phyloP scores from a whole-genome alignment of 2,888 invertebrate species.

The Perizoma affinitatum region DNA sequence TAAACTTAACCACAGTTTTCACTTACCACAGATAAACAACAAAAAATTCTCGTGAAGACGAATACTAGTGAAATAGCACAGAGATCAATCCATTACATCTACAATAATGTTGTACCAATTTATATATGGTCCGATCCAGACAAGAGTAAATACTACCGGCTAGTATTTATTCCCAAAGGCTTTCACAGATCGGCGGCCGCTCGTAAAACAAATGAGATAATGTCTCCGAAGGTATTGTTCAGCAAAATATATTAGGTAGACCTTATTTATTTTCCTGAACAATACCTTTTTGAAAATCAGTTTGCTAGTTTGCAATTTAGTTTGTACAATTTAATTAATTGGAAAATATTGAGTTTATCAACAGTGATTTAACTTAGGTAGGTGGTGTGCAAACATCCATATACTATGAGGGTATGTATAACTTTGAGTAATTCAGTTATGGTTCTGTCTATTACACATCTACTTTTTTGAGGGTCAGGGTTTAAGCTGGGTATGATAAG shows the following conservation, averaged over 20 bases:
- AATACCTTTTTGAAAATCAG: slow-evolving; percentile 30
- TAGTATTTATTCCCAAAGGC: slow-evolving; percentile 42
- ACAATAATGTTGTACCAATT: slow-evolving; percentile 25
- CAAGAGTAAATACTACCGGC: slow-evolving; percentile 22
- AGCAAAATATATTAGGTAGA: slow-evolving; percentile 38
- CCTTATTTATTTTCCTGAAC: too few species aligned
- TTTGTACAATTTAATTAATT: too few species aligned
- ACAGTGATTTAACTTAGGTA: too few species aligned
- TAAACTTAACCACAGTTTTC: too few species aligned
- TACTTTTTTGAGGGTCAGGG: too few species aligned
- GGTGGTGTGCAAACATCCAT: too few species aligned
- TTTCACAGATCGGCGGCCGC: slow-evolving; percentile 32
- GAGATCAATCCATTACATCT: slow-evolving; percentile 2
- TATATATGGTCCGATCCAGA: slow-evolving; percentile 29
- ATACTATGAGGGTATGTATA: too few species aligned
- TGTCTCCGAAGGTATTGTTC: slow-evolving; percentile 40
- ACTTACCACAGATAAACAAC: neutral
- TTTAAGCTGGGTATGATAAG: too few species aligned
- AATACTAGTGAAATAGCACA: neutral
- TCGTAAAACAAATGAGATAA: slow-evolving; percentile 53
- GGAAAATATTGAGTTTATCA: too few species aligned
- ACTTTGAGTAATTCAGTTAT: too few species aligned
- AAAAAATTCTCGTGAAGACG: neutral
- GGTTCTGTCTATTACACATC: too few species aligned
- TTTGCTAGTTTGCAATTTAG: slow-evolving; percentile 14